Base-by-base conservation (phyloP, 2,888 invertebrate genomes). In the Sycophila texana region DNA sequence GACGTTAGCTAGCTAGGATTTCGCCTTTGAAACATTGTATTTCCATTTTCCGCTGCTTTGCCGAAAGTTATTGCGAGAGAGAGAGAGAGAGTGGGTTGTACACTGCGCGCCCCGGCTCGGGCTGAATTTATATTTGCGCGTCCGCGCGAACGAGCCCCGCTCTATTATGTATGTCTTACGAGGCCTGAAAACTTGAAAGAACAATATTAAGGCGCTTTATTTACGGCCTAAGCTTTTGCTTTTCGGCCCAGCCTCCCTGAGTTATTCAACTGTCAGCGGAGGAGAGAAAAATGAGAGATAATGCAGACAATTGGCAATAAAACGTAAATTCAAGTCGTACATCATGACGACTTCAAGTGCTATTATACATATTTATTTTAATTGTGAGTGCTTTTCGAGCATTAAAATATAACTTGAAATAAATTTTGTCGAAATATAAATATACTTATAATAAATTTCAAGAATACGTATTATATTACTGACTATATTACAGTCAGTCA, bases 11-110 rank as follows among this genome's bases (percentile, higher is more conserved):
- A 4, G 65, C 20, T 55, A 30, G 39, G 47, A 68, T 58, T 26
- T 61, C 61, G n/a, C 53, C 58, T 77, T 77, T 58, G 58, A 60
- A 73, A 72, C 18, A 13, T 80, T 77, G 74, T 74, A 77, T 74
- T 77, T 74, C 74, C 80, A 77, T 80, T 80, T 77, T 74, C 73
- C 74, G 80, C 77, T 77, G 61, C 70, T 80, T 77, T 68, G 77
- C 55, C 65, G 30, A 74, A 80, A 80, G 70, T 80, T 77, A 80
- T 80, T 70, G 77, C 80, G 55, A 18, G 49, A 12, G 18, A 14
- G n/a, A 53, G 55, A 18, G 49, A 12, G 18, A 14, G n/a, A 53
- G 10, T 4, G 39, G 14, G 0, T 20, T 20, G 0, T 18, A 13
- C 30, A 47, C n/a, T 12, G 20, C 30, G 53, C n/a, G 22, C 65